Evolutionary conservation across 2,888 invertebrate genomes (phyloP).

Genomic region (Tanypteryx hageni): DNA sequence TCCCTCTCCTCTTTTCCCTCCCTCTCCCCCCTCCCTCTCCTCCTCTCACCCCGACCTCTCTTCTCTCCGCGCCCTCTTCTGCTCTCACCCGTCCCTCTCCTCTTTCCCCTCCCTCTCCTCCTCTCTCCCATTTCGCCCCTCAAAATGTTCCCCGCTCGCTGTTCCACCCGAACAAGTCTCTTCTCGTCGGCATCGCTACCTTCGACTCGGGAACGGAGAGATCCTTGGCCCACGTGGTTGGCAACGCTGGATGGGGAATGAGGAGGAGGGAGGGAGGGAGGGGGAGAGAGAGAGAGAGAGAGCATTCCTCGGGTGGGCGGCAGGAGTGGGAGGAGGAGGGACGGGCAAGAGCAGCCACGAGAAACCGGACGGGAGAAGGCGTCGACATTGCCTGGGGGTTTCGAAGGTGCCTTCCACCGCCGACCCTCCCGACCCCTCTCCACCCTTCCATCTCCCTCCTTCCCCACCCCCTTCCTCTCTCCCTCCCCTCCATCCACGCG

Average conservation of each 20-base stretch:
- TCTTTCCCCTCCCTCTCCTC: neutral
- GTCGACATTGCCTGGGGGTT: slow-evolving; percentile 37
- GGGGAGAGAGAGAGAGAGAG: neutral
- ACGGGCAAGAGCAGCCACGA: neutral
- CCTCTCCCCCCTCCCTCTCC: neutral
- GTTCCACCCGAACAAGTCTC: slow-evolving; percentile 35
- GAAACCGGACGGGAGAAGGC: slow-evolving; percentile 49
- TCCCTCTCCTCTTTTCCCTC: neutral
- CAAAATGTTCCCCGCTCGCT: neutral
- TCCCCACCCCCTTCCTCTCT: neutral
- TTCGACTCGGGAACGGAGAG: neutral
- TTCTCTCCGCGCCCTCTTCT: neutral
- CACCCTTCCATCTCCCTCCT: neutral
- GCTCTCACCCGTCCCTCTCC: neutral
- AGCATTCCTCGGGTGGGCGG: slow-evolving; percentile 60
- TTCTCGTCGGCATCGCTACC: neutral
- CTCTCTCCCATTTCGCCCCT: neutral
- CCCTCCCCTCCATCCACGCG: neutral
- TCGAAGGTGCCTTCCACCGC: slow-evolving; percentile 19
- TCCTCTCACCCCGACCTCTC: neutral
- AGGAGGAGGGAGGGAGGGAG: neutral
- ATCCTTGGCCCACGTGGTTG: slow-evolving; percentile 62
- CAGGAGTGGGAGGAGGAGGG: neutral
- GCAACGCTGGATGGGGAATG: slow-evolving; percentile 35
- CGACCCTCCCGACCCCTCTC: neutral